Base-by-base conservation (phyloP, 2,888 invertebrate species). In the Chrysodeixis includens region DNA sequence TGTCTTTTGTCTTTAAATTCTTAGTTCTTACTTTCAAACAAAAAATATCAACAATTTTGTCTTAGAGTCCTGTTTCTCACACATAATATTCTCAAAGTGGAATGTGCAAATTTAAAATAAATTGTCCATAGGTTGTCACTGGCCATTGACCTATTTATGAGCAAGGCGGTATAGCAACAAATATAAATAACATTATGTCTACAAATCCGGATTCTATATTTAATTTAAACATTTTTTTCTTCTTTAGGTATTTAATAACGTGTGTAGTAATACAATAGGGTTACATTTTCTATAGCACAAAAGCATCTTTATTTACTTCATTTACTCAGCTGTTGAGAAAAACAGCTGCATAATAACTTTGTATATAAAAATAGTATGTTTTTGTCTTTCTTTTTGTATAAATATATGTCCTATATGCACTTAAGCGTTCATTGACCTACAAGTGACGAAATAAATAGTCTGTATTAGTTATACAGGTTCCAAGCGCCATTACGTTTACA, bases 241-340 rank as follows among this genome's bases (percentile, higher is more conserved):
- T 40, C 14, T 40, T n/a, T 40, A n/a, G 40, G 40, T 40, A n/a
- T 40, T 40, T n/a, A 40, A n/a, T n/a, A 0, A 40, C 40, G n/a
- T 40, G n/a, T 14, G 26, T 26, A 26, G 26, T 26, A 4, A 26
- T 26, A 35, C n/a, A 40, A n/a, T n/a, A 40, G n/a, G 1, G 14
- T 40, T 0, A 7, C n/a, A 40, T 40, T 40, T n/a, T 40, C 6
- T 5, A n/a, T 0, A 14, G 4, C n/a, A 40, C 40, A 40, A 40
- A 40, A 40, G 40, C n/a, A 40, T 40, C 40, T 52, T 0, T 51
- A 26, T 14, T 14, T 16, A 30, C 18, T 53, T 44, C 8, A 10
- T 54, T 20, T 55, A 14, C 22, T 7, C 61, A 56, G 49, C 12
- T 62, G 55, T 55, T 55, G 1, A 18, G 6, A 7, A 54, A 44